These are phyloP conservation scores for Ceyx margarethae DNA, from an alignment of 2,113 vertebrate genomes.

Conservation along the genomic window DNA sequence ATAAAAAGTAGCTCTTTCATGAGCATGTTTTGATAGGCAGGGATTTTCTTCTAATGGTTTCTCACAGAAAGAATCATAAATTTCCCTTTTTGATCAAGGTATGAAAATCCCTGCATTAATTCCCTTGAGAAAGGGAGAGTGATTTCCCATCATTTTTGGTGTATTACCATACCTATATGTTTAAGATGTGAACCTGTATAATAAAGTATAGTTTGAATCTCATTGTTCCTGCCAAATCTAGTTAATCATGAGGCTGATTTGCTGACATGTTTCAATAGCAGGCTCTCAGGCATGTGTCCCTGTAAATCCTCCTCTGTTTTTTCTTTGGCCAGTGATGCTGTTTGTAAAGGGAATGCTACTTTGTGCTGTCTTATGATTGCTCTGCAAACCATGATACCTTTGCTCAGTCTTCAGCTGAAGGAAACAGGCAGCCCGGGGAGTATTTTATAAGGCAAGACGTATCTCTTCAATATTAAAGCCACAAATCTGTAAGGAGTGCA, in stretches of 20 bases:
- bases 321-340: not conserved
- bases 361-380: not conserved
- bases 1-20: not conserved
- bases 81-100: not conserved
- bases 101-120: not conserved
- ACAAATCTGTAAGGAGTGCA: slow-evolving; percentile 35
- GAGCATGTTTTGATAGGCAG: not conserved
- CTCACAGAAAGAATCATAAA: not conserved
- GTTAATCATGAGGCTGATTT: not conserved
- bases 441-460: not conserved
- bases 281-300: not conserved
- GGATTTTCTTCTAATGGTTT: not conserved
- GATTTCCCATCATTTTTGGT: not conserved
- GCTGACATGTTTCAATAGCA: not conserved
- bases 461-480: slow-evolving; percentile 46
- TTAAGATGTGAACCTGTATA: not conserved
- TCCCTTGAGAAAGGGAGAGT: not conserved
- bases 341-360: not conserved
- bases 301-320: not conserved
- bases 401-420: not conserved
- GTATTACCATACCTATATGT: not conserved
- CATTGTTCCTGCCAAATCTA: not conserved
- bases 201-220: not conserved
- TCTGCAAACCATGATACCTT: not conserved
- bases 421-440: not conserved